These are phyloP conservation scores for Hirtodrosophila duncani DNA, from an alignment of 2,888 invertebrate genomes.

Conservation along the genomic window DNA sequence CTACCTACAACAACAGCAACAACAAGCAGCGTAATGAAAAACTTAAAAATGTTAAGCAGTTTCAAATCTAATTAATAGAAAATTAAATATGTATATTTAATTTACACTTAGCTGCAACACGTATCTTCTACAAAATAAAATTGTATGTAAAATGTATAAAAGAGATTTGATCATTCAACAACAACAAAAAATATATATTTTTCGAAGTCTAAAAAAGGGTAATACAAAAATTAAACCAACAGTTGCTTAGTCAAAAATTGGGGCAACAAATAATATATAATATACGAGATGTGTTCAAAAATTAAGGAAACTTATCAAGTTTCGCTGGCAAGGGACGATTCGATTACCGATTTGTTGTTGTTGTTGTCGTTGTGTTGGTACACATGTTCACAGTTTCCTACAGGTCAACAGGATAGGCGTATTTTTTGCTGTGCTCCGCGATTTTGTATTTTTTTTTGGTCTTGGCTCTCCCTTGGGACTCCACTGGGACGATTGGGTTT, in stretches of 20 bases:
- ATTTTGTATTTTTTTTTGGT: too few relatives aligned
- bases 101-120: slow-evolving; percentile 51
- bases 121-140: too few relatives aligned
- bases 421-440: too few relatives aligned
- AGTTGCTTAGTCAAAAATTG: slow-evolving; percentile 35
- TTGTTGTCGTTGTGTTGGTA: too few relatives aligned
- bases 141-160: slow-evolving; percentile 62
- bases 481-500: too few relatives aligned
- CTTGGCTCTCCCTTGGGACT: too few relatives aligned
- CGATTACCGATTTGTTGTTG: too few relatives aligned
- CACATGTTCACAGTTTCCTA: too few relatives aligned
- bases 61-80: slow-evolving; percentile 43
- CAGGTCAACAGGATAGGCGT: too few relatives aligned
- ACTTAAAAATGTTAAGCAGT: slow-evolving; percentile 33
- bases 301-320: too few relatives aligned
- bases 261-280: slow-evolving; percentile 27
- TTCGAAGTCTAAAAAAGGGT: slow-evolving; percentile 30
- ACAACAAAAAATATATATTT: slow-evolving; percentile 38
- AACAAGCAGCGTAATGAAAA: slow-evolving; percentile 24
- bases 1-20: slow-evolving; percentile 52
- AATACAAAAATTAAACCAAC: slow-evolving; percentile 9
- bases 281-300: slow-evolving; percentile 24
- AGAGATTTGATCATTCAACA: too few relatives aligned
- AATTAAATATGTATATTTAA: slow-evolving; percentile 36
- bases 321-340: too few relatives aligned